Evolutionary conservation across 2,113 vertebrate genomes (phyloP).

Genomic region (Paramisgurnus dabryanus): DNA sequence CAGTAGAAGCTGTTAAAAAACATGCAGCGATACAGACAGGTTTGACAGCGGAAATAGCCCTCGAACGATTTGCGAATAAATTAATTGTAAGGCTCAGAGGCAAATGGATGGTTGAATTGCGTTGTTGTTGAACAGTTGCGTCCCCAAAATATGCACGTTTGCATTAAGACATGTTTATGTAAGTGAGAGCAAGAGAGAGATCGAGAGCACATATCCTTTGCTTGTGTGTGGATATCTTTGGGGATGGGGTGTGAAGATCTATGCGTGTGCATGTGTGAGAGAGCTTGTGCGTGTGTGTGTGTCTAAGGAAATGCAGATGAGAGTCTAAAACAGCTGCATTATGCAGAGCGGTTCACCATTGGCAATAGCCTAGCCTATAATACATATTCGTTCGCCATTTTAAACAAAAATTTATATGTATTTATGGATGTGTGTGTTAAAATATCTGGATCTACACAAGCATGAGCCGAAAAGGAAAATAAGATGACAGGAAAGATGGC

Average conservation of each 20-base stretch:
- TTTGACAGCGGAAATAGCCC: constrained; percentile 37
- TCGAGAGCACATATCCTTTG: constrained; percentile 33
- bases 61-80: constrained; percentile 33
- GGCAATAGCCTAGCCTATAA: constrained; percentile 73
- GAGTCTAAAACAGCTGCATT: constrained; percentile 75
- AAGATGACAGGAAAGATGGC: constrained; percentile 7
- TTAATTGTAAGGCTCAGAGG: constrained; percentile 26
- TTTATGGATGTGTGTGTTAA: constrained; percentile 16
- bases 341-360: constrained; percentile 76
- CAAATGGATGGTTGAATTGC: constrained; percentile 32
- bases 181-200: constrained; percentile 29
- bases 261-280: constrained; percentile 56
- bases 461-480: not conserved
- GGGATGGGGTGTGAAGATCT: constrained; percentile 59
- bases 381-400: constrained; percentile 76
- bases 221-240: constrained; percentile 34
- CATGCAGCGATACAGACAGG: constrained; percentile 19
- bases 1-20: constrained; percentile 25
- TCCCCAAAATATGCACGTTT: constrained; percentile 35
- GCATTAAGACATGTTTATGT: constrained; percentile 43
- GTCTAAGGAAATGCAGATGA: constrained; percentile 74
- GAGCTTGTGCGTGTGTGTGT: constrained; percentile 52
- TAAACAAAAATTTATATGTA: constrained; percentile 64
- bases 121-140: constrained; percentile 4
- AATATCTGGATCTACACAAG: not conserved